phyloP scores from a whole-genome alignment of 2,888 invertebrate genomes.

The Mimachlamys varia region DNA sequence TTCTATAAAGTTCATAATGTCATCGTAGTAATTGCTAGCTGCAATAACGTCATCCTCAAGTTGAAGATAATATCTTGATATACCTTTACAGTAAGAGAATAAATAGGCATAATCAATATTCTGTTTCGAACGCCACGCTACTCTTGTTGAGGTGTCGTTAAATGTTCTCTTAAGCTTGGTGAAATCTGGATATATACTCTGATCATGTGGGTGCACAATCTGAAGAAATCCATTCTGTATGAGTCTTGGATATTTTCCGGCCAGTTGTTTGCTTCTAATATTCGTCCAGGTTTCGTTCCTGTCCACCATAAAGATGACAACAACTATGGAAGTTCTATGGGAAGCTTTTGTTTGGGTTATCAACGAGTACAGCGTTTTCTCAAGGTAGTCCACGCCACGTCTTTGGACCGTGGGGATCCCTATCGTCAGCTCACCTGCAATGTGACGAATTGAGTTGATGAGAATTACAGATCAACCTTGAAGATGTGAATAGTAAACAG shows the following conservation, averaged over 20 bases:
- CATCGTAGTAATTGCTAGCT: slow-evolving; percentile 74
- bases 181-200: slow-evolving; percentile 69
- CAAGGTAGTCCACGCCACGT: slow-evolving; percentile 79
- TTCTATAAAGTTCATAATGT: slow-evolving; percentile 59
- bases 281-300: slow-evolving; percentile 68
- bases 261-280: slow-evolving; percentile 56
- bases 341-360: slow-evolving; percentile 71
- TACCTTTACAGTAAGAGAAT: slow-evolving; percentile 74
- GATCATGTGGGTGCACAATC: slow-evolving; percentile 72
- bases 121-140: slow-evolving; percentile 81
- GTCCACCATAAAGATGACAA: slow-evolving; percentile 81
- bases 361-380: slow-evolving; percentile 79
- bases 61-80: slow-evolving; percentile 79
- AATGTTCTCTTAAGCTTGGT: slow-evolving; percentile 72
- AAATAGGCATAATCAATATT: slow-evolving; percentile 81
- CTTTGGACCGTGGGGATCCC: slow-evolving; percentile 81
- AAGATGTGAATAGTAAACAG: too few relatives aligned
- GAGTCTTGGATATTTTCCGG: slow-evolving; percentile 58
- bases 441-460: neutral
- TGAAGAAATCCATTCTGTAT: slow-evolving; percentile 79
- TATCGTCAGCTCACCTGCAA: slow-evolving; percentile 79
- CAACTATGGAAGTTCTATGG: slow-evolving; percentile 74
- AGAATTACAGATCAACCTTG: neutral
- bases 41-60: slow-evolving; percentile 81
- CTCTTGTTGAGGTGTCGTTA: slow-evolving; percentile 77